Base-by-base conservation (phyloP, 2,797 vertebrate genomes). In the Mus caroli region DNA sequence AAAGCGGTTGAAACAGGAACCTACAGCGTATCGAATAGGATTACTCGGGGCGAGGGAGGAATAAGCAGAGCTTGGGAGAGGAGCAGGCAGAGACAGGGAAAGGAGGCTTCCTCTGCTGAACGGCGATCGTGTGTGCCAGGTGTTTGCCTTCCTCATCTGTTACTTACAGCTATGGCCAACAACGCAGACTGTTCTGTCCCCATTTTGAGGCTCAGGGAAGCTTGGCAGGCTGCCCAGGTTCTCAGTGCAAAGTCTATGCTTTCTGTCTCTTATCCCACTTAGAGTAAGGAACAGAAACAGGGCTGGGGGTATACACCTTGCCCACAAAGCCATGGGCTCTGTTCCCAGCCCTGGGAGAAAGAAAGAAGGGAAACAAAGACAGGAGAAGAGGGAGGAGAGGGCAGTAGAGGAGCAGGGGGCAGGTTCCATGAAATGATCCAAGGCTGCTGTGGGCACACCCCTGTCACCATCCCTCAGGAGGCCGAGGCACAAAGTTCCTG, bases 31-130 rank as follows among this genome's bases (percentile, higher is more conserved):
- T 82, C 62, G 54, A 78, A 92, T 3, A 50, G 87, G 94, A 86
- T 93, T 75, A 76, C 56, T 34, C 37, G 46, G 85, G 86, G 40
- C n/a, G 88, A 64, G 88, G 52, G 80, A 50, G 78, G 91, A 58
- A 79, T 12, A 75, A 60, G 43, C 2, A 24, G 1, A 60, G 58
- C 40, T 62, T 94, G 37, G 22, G 34, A 40, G 46, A 12, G 20
- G 58, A 73, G 31, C 15, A n/a, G 77, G 80, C 6, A 40, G 43
- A 82, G 28, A 54, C 60, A 34, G 58, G 73, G 34, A 54, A 52
- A 78, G 31, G 52, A 0, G 40, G 64, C 64, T n/a, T 26, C 58
- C 14, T 46, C 34, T 46, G 31, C 4, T 10, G 17, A 62, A 8
- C 17, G 56, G 28, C 43, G 26, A 14, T 12, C 46, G 15, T 0